phyloP scores from a whole-genome alignment of 2,113 vertebrate genomes.

The Stomatorhinus ivindoensis region DNA sequence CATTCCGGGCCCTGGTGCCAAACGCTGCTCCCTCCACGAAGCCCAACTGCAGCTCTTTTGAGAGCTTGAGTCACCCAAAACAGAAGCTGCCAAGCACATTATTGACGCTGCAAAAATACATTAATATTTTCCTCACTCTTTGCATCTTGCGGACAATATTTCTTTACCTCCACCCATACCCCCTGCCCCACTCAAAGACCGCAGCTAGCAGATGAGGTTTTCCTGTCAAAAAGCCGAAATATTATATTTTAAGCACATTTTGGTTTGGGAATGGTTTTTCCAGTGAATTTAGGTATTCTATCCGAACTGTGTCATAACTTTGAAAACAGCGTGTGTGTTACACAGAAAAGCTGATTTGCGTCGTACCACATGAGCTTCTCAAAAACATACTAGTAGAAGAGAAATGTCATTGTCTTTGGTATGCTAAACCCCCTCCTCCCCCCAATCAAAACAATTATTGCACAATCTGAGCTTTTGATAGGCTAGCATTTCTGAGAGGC shows the following conservation, averaged over 20 bases:
- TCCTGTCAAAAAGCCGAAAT: conserved; percentile 34
- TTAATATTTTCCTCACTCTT: conserved; percentile 42
- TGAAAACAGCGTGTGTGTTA: conserved; percentile 24
- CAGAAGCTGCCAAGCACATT: conserved; percentile 43
- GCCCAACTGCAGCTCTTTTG: conserved; percentile 4
- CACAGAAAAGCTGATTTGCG: not conserved
- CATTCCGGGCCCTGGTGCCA: not conserved
- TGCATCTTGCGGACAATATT: conserved; percentile 24
- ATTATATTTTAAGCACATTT: conserved; percentile 35
- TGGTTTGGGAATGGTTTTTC: conserved; percentile 36
- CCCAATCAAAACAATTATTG: not conserved
- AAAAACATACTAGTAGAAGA: conserved; percentile 26
- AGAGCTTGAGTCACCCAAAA: conserved; percentile 33
- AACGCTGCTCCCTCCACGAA: conserved; percentile 12
- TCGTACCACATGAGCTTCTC: conserved; percentile 26
- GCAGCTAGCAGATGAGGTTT: conserved; percentile 37
- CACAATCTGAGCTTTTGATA: not conserved
- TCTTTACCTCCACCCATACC: conserved; percentile 4
- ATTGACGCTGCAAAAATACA: conserved; percentile 40
- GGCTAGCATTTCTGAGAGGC: not conserved
- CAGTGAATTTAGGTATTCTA: not conserved
- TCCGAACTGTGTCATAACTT: not conserved
- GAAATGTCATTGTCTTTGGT: conserved; percentile 17
- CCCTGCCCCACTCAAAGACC: conserved; percentile 27
- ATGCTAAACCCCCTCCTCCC: not conserved